Percentiles rank a stretch among this genome's conserved stretches.
Conservation (phyloP, 2,113 vertebrate species). For the Echinops telfairi region DNA sequence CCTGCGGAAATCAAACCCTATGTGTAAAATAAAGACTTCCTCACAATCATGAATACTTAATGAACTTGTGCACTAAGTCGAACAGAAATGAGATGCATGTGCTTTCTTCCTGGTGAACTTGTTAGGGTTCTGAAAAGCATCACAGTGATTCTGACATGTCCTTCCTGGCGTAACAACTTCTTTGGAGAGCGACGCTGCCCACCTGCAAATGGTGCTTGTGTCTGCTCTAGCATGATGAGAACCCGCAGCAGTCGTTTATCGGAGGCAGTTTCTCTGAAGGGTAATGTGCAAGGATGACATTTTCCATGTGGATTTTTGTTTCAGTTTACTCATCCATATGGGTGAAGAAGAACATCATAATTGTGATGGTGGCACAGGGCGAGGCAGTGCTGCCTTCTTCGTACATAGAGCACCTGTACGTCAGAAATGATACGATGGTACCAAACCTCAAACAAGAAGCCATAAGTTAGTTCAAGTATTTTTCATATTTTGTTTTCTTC, state of each 20-base stretch:
- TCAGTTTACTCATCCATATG: not conserved
- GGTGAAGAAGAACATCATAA: too few relatives aligned
- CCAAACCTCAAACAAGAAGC: not conserved
- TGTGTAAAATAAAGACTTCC: conserved; percentile 70
- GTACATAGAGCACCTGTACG: too few relatives aligned
- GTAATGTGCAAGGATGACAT: not conserved
- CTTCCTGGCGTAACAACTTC: conserved; percentile 82
- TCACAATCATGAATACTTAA: conserved; percentile 83
- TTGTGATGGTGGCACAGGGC: too few relatives aligned
- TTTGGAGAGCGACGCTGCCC: conserved; percentile 75
- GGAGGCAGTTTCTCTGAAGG: conserved; percentile 19
- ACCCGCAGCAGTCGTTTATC: not conserved
- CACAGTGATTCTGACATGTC: conserved; percentile 77
- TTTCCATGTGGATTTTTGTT: conserved; percentile 57
- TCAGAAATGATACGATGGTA: too few relatives aligned
- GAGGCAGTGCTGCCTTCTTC: too few relatives aligned
- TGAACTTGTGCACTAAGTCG: conserved; percentile 77
- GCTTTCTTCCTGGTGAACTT: conserved; percentile 70
- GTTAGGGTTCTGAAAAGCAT: conserved; percentile 78
- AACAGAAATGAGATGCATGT: conserved; percentile 63
- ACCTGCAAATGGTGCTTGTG: conserved; percentile 73
- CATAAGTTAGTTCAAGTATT: not conserved
- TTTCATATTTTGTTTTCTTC: conserved; percentile 48
- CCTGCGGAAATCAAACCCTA: conserved; percentile 37
- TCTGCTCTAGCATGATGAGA: conserved; percentile 75